Base-by-base conservation (phyloP, 2,888 invertebrate species). In the Acleris sparsana region DNA sequence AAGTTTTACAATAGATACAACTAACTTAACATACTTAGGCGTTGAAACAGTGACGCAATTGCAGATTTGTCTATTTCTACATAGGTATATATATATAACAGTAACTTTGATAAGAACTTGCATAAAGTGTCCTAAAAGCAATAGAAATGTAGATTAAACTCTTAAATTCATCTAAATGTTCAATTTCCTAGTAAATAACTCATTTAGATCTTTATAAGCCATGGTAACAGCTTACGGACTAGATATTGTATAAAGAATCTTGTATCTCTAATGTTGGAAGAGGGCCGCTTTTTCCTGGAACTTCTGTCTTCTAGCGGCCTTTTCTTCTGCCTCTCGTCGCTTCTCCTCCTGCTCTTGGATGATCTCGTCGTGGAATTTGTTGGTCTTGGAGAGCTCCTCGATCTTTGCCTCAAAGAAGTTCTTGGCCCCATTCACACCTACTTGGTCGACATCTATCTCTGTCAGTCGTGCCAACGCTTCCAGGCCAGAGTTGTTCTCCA, bases 341-440 rank as follows among this genome's bases (percentile, higher is more conserved):
- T 97, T 95, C 77, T 98, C 97, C 80, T 98, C 98, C 82, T 98
- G 98, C 83, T 99, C 98, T 85, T 96, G 95, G 68, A 96, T 94
- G 71, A 99, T 98, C 89, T 99, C 99, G 73, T 96, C 95, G 81
- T 98, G 98, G 87, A 98, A 98, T 90, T 97, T 97, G 81, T 96
- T 97, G 65, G 95, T 94, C 78, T 96, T 95, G 11, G 96, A 89
- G 70, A 97, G 94, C 80, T 97, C 96, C 79, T 97, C 97, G 77
- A 99, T 98, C 95, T 99, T 99, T 0, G 98, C 97, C 93, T 98
- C 98, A 81, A 99, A 99, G 93, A 99, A 99, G 81, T 96, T 96
- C 85, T 98, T 98, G 44, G 99, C 99, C 16, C 98, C 99, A 71
- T 96, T 96, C 0, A 99, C 99, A 1, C 99, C 99, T 20, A 98